phyloP scores from a whole-genome alignment of 64 coral and sea anemone species.

The Pocillopora damicornis region DNA sequence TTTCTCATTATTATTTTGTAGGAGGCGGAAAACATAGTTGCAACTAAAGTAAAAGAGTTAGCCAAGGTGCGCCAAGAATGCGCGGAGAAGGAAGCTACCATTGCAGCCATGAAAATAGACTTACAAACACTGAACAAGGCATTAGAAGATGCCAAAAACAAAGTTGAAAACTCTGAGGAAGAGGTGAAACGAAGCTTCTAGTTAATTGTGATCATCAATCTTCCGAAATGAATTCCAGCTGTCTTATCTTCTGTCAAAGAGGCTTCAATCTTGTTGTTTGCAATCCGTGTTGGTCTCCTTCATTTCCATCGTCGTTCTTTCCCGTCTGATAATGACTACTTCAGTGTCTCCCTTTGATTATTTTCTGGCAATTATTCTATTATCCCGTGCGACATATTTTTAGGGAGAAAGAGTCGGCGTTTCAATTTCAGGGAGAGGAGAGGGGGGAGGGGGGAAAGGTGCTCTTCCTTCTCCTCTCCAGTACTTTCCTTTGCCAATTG shows the following conservation, averaged over 20 bases:
- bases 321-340: no score
- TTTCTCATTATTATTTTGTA: background rate
- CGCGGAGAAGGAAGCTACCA: constrained; percentile 79
- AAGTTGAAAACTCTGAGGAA: constrained; percentile 59
- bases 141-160: constrained; percentile 43
- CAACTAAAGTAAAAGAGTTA: constrained; percentile 45
- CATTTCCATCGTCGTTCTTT: no score
- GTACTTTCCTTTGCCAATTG: background rate
- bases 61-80: constrained; percentile 57
- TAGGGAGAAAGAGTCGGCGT: no score
- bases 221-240: no score
- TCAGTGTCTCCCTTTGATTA: no score
- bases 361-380: no score
- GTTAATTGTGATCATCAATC: background rate
- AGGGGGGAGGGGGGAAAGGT: background rate
- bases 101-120: constrained; percentile 68
- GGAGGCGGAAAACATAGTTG: constrained; percentile 55
- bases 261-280: no score
- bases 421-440: background rate
- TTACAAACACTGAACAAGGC: constrained; percentile 50
- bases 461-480: background rate
- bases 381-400: no score
- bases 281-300: no score
- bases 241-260: no score
- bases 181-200: constrained; percentile 41